Percentiles rank a stretch among this genome's conserved stretches.
Conservation (phyloP, 2,888 invertebrate genomes). For the Pycnomerus fuliginosus region DNA sequence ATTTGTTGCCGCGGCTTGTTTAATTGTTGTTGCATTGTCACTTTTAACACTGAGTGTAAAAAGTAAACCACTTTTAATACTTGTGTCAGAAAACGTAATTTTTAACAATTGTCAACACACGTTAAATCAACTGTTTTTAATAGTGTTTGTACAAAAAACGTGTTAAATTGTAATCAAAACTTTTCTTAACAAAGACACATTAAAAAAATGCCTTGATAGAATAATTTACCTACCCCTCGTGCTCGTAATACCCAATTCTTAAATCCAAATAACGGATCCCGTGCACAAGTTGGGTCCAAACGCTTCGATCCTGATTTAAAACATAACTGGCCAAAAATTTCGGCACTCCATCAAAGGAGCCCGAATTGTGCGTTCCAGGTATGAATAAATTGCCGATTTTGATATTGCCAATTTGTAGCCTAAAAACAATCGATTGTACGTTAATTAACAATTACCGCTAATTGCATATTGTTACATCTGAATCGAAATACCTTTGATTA, state of each 20-base stretch:
- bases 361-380: slow-evolving; percentile 72
- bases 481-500: slow-evolving; percentile 44
- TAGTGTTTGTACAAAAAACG: too few relatives aligned
- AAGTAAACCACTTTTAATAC: too few relatives aligned
- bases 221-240: slow-evolving; percentile 32
- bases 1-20: too few relatives aligned
- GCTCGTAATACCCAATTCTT: slow-evolving; percentile 68
- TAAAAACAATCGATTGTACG: too few relatives aligned
- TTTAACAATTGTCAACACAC: too few relatives aligned
- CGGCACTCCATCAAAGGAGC: slow-evolving; percentile 57
- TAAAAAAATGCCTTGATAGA: background rate
- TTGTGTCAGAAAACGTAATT: too few relatives aligned
- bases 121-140: too few relatives aligned
- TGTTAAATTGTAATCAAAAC: background rate
- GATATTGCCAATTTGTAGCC: slow-evolving; percentile 57
- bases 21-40: too few relatives aligned
- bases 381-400: slow-evolving; percentile 63
- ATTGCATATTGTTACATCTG: slow-evolving; percentile 37
- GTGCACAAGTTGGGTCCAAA: slow-evolving; percentile 82
- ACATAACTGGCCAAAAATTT: slow-evolving; percentile 52
- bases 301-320: slow-evolving; percentile 71
- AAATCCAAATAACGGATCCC: slow-evolving; percentile 82
- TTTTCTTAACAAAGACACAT: background rate
- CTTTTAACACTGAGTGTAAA: too few relatives aligned
- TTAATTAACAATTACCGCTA: slow-evolving; percentile 41